Evolutionary conservation across 2,888 invertebrate species (phyloP).

Genomic region (Odontocolon sp.): DNA sequence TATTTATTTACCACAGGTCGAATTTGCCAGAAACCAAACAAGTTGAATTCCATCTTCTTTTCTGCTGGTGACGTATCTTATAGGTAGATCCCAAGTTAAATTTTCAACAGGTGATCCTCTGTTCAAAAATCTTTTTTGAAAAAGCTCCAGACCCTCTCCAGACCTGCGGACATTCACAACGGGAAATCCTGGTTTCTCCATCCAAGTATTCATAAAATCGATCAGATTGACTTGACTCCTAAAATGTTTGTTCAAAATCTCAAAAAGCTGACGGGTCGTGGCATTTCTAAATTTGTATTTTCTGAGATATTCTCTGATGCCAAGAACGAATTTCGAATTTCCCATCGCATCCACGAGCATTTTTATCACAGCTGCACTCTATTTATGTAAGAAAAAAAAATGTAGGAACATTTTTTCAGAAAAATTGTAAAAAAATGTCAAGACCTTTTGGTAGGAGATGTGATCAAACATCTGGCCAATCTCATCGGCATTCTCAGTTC

Average conservation of each 20-base stretch:
- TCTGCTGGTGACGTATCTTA: constrained; percentile 63
- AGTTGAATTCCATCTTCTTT: constrained; percentile 53
- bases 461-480: constrained; percentile 67
- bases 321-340: constrained; percentile 53
- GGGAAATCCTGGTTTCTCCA: constrained; percentile 64
- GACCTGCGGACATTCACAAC: constrained; percentile 56
- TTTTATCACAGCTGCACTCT: constrained; percentile 66
- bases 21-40: constrained; percentile 64
- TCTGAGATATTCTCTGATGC: constrained; percentile 59
- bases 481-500: constrained; percentile 55
- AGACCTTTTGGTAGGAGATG: constrained; percentile 67
- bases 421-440: no score
- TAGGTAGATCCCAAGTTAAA: constrained; percentile 65
- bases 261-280: constrained; percentile 62
- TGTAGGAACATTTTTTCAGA: neutral
- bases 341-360: constrained; percentile 65
- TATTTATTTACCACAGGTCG: constrained; percentile 60
- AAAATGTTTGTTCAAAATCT: constrained; percentile 56
- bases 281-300: constrained; percentile 63
- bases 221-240: constrained; percentile 50
- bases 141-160: constrained; percentile 38
- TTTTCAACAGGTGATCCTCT: constrained; percentile 29
- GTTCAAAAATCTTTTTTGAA: constrained; percentile 44
- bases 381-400: neutral
- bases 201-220: constrained; percentile 63